Evolutionary conservation across 2,797 vertebrate species (phyloP).

Genomic region (Tapera naevia): DNA sequence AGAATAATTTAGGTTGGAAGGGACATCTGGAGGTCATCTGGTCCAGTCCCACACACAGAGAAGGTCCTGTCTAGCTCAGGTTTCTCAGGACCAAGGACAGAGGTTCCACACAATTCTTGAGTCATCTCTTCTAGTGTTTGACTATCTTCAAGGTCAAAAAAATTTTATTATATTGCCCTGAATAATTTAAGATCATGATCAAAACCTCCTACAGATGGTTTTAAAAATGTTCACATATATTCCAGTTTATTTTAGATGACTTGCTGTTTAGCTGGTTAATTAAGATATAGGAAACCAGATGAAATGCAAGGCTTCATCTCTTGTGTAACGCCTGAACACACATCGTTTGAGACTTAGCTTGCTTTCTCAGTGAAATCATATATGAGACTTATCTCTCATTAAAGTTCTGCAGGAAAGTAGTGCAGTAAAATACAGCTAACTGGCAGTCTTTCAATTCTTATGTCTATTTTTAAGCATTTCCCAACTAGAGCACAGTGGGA

Average conservation of each 20-base stretch:
- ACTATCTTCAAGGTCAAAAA: not conserved
- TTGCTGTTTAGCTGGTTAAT: not conserved
- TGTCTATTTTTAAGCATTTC: not conserved
- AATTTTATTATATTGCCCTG: not conserved
- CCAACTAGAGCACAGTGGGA: not conserved
- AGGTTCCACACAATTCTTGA: not conserved
- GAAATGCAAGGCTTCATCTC: not conserved
- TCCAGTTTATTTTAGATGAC: not conserved
- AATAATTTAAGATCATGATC: not conserved
- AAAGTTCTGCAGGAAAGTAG: not conserved
- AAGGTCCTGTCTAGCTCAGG: accelerated
- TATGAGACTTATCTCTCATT: not conserved
- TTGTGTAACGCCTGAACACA: not conserved
- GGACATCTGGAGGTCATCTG: not conserved
- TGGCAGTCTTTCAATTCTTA: not conserved
- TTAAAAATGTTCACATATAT: not conserved
- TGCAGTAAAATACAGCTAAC: not conserved
- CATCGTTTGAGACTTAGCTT: not conserved
- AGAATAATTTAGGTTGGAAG: not conserved
- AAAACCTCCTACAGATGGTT: not conserved
- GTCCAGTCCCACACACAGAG: accelerated
- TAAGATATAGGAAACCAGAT: not conserved
- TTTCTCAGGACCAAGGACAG: conserved; percentile 25
- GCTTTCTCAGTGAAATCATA: not conserved
- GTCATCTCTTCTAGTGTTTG: not conserved